Base-by-base conservation (phyloP, 2,888 invertebrate species). In the Argyresthia albistria region DNA sequence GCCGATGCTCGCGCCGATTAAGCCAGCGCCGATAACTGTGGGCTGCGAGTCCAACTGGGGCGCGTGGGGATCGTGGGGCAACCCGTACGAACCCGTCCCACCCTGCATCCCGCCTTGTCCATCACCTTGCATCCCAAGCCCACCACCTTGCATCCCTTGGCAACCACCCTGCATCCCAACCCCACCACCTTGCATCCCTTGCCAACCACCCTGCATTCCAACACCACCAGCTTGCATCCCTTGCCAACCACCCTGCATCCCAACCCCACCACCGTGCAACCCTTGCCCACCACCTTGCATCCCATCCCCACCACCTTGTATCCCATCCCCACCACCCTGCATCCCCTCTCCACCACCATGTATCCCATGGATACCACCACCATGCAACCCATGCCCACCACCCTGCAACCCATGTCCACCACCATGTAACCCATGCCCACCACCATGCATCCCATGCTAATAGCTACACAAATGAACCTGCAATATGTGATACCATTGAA, bases 11-110 rank as follows among this genome's bases (percentile, higher is more conserved):
- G 59, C 65, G 0, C 56, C 61, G 0, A 55, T 81, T 0, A 76
- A 76, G 42, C 62, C 70, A 0, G 74, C 80, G 0, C 63, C 67
- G 0, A 66, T 78, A 1, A 60, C 57, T 3, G 62, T 76, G 2
- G 55, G 56, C 25, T 25, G 25, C 25, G 3, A 25, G 6, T 6
- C 25, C 25, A 25, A 6, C 25, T 25, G 25, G 25, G 25, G 25
- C 25, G 6, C 3, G 25, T 25, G 25, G 25, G 25, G 25, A 25
- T 25, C 25, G 25, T 25, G 25, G 25, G 2, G 25, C 25, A 6
- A 25, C 25, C 25, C 25, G 6, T 2, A 6, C 25, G 3, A 25
- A 25, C 25, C n/a, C n/a, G n/a, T n/a, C n/a, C n/a, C 25, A 25
- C 25, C 25, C 2, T 25, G 3, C 25, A 25, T 25, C 25, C 25